Evolutionary conservation across 2,797 vertebrate species (phyloP).

Genomic region (Rhynchonycteris naso): DNA sequence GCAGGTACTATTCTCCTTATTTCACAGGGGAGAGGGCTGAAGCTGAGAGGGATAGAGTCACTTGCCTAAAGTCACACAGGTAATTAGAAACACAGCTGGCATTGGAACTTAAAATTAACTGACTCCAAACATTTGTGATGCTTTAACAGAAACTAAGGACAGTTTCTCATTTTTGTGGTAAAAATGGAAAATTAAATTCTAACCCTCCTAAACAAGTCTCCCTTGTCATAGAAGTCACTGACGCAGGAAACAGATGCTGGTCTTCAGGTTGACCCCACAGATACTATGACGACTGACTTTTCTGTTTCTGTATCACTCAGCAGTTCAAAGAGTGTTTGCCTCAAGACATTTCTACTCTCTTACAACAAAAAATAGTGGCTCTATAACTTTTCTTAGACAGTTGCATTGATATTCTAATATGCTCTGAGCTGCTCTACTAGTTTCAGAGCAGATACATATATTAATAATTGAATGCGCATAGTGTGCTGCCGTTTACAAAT

Average conservation of each 20-base stretch:
- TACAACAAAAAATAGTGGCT: slow-evolving; percentile 16
- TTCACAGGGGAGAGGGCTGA: neutral
- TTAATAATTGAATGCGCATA: neutral
- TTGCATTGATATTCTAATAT: neutral
- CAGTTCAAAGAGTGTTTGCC: slow-evolving; percentile 36
- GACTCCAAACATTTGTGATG: neutral
- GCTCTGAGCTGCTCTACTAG: neutral
- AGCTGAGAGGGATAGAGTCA: neutral
- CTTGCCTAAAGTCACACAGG: neutral
- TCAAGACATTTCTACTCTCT: neutral
- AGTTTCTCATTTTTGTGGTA: neutral
- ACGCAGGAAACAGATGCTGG: neutral
- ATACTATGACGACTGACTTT: neutral
- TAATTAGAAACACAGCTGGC: neutral
- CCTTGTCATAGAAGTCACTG: neutral
- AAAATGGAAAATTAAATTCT: slow-evolving; percentile 15
- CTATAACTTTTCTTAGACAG: slow-evolving; percentile 40
- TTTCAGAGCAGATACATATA: slow-evolving; percentile 22
- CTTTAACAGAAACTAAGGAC: neutral
- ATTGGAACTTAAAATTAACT: neutral
- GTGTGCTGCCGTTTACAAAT: neutral
- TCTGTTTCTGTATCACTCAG: slow-evolving; percentile 37
- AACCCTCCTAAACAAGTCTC: neutral
- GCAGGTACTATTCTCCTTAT: neutral
- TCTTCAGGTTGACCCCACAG: neutral